These are phyloP conservation scores for Pelodiscus sinensis DNA, from an alignment of 2,113 vertebrate species.

Conservation along the genomic window DNA sequence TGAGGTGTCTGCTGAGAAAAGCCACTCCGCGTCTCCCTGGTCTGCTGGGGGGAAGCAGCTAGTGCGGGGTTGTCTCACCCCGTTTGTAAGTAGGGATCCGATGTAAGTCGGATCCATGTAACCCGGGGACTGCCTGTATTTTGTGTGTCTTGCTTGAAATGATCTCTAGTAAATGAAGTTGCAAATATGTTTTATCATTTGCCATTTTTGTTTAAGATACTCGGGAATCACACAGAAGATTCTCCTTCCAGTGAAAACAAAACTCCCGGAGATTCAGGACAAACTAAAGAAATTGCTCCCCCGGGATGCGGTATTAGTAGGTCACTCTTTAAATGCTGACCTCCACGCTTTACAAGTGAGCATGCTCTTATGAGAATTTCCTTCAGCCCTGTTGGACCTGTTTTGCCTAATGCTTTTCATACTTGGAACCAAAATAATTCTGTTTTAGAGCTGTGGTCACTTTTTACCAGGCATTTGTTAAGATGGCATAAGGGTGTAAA, in stretches of 20 bases:
- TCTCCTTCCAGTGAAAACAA: constrained; percentile 83
- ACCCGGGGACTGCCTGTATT: too few relatives aligned
- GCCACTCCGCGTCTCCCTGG: too few relatives aligned
- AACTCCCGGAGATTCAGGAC: constrained; percentile 83
- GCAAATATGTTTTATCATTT: not conserved
- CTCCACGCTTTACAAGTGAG: constrained; percentile 87
- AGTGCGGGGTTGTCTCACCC: too few relatives aligned
- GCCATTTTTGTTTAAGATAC: constrained; percentile 79
- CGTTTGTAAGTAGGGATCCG: too few relatives aligned
- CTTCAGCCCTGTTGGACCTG: not conserved
- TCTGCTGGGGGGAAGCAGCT: too few relatives aligned
- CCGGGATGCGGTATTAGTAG: constrained; percentile 88
- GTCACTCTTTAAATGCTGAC: constrained; percentile 88
- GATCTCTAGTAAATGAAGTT: not conserved
- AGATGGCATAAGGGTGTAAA: not conserved
- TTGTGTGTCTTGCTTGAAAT: not conserved
- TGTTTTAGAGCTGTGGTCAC: not conserved
- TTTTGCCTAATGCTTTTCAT: not conserved
- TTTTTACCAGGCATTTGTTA: not conserved
- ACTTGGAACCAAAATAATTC: not conserved
- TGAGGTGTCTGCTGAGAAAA: too few relatives aligned
- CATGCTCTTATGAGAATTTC: constrained; percentile 24
- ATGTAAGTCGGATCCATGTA: too few relatives aligned
- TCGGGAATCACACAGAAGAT: constrained; percentile 88
- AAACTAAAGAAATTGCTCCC: constrained; percentile 83